Conservation (phyloP, 1,140 invertebrate genomes). For the Tetramorium parvispinum region DNA sequence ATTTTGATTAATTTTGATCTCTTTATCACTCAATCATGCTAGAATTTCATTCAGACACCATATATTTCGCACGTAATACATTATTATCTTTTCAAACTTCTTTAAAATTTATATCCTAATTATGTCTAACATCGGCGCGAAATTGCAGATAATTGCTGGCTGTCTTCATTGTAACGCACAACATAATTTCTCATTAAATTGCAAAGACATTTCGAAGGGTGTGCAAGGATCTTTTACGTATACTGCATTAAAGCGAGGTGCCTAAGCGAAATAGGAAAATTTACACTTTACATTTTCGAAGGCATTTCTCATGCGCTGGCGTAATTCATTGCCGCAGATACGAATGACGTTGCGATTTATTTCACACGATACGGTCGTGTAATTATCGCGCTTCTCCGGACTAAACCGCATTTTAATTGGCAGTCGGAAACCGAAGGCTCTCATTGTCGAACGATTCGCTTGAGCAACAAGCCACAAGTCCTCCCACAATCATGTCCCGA, state of each 20-base stretch:
- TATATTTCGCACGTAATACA: conserved; percentile 8
- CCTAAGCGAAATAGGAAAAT: conserved; percentile 30
- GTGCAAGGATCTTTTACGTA: conserved; percentile 16
- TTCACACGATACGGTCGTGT: conserved; percentile 72
- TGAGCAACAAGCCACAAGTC: conserved; percentile 11
- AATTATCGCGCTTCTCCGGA: conserved; percentile 72
- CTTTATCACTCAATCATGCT: conserved; percentile 26
- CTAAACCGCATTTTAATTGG: conserved; percentile 63
- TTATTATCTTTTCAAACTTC: conserved; percentile 33
- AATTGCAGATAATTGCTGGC: conserved; percentile 42
- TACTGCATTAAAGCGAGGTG: neutral
- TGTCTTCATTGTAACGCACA: conserved; percentile 26
- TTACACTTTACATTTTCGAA: conserved; percentile 62
- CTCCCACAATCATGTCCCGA: neutral
- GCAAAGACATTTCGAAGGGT: conserved; percentile 40
- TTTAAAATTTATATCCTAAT: conserved; percentile 57
- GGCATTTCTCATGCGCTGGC: conserved; percentile 71
- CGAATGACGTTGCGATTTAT: conserved; percentile 74
- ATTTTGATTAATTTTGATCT: conserved; percentile 49
- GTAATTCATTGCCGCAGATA: conserved; percentile 72
- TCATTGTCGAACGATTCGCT: conserved; percentile 31
- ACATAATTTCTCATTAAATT: conserved; percentile 54
- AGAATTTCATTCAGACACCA: conserved; percentile 1
- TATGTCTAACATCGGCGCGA: conserved; percentile 44
- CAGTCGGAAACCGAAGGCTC: conserved; percentile 16